A percentile compares a stretch with the other conserved stretches of the same genome.
Evolutionary conservation across 1,140 invertebrate species (phyloP).

Genomic region (Drosophila teissieri): DNA sequence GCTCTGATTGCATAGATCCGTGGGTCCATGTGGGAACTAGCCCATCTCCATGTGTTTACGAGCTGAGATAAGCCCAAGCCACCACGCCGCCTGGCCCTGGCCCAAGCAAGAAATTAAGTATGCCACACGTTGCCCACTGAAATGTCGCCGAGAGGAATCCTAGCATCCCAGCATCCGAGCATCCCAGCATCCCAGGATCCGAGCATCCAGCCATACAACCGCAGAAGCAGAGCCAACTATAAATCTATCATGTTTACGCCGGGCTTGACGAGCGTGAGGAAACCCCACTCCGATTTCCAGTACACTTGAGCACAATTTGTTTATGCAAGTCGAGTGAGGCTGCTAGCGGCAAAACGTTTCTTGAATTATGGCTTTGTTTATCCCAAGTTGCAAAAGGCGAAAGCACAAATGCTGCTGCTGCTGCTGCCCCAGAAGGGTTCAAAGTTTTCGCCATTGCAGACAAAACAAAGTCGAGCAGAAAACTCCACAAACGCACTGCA

Average conservation of each 20-base stretch:
- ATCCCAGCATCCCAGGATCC: too few relatives aligned
- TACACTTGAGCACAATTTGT: constrained; percentile 73
- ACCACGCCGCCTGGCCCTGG: constrained; percentile 5
- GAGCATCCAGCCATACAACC: constrained; percentile 10
- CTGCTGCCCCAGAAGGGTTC: constrained; percentile 20
- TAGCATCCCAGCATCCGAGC: too few relatives aligned
- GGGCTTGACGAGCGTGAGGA: constrained; percentile 63
- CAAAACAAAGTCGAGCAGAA: not conserved
- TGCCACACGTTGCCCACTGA: constrained; percentile 66
- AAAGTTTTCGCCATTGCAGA: constrained; percentile 42
- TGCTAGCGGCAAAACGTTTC: constrained; percentile 67
- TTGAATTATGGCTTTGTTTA: constrained; percentile 82
- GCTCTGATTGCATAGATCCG: too few relatives aligned
- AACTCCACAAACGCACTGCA: too few relatives aligned
- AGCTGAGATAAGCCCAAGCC: too few relatives aligned
- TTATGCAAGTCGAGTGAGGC: constrained; percentile 67
- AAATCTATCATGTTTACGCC: constrained; percentile 79
- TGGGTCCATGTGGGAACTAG: too few relatives aligned
- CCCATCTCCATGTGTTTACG: too few relatives aligned
- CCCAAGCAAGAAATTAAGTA: constrained; percentile 58
- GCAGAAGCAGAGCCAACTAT: constrained; percentile 66
- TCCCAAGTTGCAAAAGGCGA: constrained; percentile 66
- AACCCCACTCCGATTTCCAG: constrained; percentile 16
- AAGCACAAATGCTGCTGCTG: constrained; percentile 48
- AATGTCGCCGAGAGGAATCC: constrained; percentile 54